Conservation (phyloP, 1,140 invertebrate genomes). For the Solen grandis region DNA sequence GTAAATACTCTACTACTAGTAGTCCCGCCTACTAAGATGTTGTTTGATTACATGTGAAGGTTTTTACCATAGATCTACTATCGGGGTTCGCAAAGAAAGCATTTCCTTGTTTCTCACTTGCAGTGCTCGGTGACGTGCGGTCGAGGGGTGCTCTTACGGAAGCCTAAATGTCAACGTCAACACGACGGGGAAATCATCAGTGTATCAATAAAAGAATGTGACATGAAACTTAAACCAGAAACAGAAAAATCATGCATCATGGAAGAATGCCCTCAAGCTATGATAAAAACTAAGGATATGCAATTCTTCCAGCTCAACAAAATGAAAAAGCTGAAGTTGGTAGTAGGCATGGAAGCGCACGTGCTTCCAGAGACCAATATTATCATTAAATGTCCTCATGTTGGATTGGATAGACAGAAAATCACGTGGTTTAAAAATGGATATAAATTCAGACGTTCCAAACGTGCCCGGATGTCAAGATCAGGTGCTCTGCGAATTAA, state of each 20-base stretch:
- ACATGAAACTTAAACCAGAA: constrained; percentile 38
- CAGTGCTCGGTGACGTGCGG: constrained; percentile 53
- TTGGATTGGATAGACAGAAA: constrained; percentile 50
- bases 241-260: constrained; percentile 53
- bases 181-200: background rate
- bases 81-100: too few species aligned
- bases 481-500: constrained; percentile 46
- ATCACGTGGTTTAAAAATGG: constrained; percentile 54
- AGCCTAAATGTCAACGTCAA: constrained; percentile 25
- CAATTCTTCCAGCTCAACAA: constrained; percentile 47
- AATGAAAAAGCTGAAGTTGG: constrained; percentile 17
- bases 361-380: constrained; percentile 48
- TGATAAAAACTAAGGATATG: constrained; percentile 32
- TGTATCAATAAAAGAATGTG: constrained; percentile 25
- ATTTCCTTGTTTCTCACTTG: background rate
- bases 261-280: constrained; percentile 34
- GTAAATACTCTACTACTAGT: too few species aligned
- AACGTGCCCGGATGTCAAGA: constrained; percentile 26
- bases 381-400: constrained; percentile 50
- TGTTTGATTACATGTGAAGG: too few species aligned
- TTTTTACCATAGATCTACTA: too few species aligned
- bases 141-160: constrained; percentile 5
- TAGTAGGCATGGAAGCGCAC: constrained; percentile 36
- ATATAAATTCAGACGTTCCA: constrained; percentile 40
- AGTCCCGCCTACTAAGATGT: too few species aligned